These are phyloP conservation scores for Lasiommata megera DNA, from an alignment of 2,888 invertebrate genomes.

Conservation along the genomic window DNA sequence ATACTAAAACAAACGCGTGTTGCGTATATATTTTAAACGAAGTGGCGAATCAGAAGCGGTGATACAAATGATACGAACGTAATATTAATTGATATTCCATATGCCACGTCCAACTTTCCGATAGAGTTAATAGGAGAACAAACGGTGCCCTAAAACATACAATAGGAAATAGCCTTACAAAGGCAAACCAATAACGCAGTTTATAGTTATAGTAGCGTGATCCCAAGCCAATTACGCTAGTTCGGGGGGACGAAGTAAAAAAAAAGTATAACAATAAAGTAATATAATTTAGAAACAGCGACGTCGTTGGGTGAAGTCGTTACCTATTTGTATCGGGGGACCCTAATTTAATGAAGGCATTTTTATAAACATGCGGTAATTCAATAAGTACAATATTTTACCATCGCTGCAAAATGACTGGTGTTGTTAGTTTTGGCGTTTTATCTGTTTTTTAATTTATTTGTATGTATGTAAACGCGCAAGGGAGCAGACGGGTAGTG, in stretches of 20 bases:
- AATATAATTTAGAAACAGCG: slow-evolving; percentile 74
- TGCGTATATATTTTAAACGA: background rate
- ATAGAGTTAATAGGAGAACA: slow-evolving; percentile 31
- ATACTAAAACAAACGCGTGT: too few relatives aligned
- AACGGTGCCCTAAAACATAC: slow-evolving; percentile 31
- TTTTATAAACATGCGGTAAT: slow-evolving; percentile 46
- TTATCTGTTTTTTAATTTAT: too few relatives aligned
- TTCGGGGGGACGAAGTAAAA: slow-evolving; percentile 72
- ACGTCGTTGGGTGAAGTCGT: slow-evolving; percentile 53
- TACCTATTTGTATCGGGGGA: slow-evolving; percentile 68
- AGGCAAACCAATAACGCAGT: slow-evolving; percentile 70
- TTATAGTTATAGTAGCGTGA: slow-evolving; percentile 76
- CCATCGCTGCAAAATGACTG: too few relatives aligned
- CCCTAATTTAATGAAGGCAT: slow-evolving; percentile 71
- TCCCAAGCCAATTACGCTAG: slow-evolving; percentile 77
- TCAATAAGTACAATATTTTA: slow-evolving; percentile 34
- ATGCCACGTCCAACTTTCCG: slow-evolving; percentile 26
- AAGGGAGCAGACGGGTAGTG: too few relatives aligned
- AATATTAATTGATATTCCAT: slow-evolving; percentile 26
- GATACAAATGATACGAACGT: background rate
- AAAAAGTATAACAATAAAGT: slow-evolving; percentile 77
- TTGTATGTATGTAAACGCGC: too few relatives aligned
- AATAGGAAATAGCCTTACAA: slow-evolving; percentile 48
- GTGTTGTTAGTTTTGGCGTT: too few relatives aligned
- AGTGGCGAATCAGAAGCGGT: background rate